Conservation (phyloP, 2,797 vertebrate genomes). For the Gila robusta region DNA sequence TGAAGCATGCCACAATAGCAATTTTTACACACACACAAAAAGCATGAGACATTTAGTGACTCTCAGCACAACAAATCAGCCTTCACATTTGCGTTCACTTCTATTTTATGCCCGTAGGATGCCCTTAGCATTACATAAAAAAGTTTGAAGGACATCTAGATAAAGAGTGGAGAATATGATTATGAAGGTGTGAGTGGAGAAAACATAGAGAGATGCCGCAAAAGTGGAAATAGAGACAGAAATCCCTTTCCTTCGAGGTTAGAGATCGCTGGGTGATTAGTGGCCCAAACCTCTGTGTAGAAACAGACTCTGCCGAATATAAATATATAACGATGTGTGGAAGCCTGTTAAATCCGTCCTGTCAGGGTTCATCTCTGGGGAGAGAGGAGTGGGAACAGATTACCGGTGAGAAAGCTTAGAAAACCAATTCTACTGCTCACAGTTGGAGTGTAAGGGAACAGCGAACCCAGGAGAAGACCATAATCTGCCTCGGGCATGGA, state of each 20-base stretch:
- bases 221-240: background rate
- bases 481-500: slow-evolving; percentile 47
- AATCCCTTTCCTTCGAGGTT: slow-evolving; percentile 32
- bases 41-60: background rate
- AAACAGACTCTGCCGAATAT: slow-evolving; percentile 43
- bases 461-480: slow-evolving; percentile 17
- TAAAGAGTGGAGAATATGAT: slow-evolving; percentile 17
- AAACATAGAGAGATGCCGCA: background rate
- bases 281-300: slow-evolving; percentile 66
- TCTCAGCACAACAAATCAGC: background rate
- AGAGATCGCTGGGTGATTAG: slow-evolving; percentile 74
- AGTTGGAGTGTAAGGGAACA: slow-evolving; percentile 32
- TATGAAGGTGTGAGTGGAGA: slow-evolving; percentile 1
- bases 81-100: background rate
- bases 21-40: background rate
- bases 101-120: background rate
- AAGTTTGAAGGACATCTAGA: background rate
- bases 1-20: slow-evolving; percentile 9
- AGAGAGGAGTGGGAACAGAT: slow-evolving; percentile 53
- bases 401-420: slow-evolving; percentile 54
- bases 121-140: background rate
- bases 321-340: slow-evolving; percentile 53
- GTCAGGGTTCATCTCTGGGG: slow-evolving; percentile 52
- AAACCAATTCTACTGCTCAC: slow-evolving; percentile 49
- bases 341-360: slow-evolving; percentile 57